phyloP scores from a whole-genome alignment of 2,888 invertebrate species.

The Galerucella nymphaeae region DNA sequence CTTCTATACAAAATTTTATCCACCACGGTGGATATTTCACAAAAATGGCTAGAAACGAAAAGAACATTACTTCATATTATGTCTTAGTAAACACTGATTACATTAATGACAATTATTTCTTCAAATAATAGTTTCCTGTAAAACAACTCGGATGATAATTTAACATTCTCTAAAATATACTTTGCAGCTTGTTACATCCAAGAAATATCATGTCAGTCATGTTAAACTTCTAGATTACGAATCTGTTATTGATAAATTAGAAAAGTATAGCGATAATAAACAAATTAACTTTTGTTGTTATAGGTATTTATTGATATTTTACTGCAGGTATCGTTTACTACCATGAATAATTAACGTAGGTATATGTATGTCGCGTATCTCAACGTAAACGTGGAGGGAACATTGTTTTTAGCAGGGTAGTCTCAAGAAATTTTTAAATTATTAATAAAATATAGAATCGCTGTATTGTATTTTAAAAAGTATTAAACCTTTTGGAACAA shows the following conservation, averaged over 20 bases:
- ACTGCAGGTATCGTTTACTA: conserved; percentile 1
- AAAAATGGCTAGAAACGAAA: not conserved
- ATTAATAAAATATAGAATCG: too few species aligned
- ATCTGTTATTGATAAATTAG: not conserved
- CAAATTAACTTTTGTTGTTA: not conserved
- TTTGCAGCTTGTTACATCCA: too few species aligned
- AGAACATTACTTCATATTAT: too few species aligned
- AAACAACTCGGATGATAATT: too few species aligned
- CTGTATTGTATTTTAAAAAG: too few species aligned
- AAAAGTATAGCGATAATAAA: not conserved
- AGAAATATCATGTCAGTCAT: too few species aligned
- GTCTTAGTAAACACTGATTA: too few species aligned
- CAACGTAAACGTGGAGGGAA: not conserved
- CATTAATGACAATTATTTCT: too few species aligned
- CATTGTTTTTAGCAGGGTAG: conserved; percentile 9
- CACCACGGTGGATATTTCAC: not conserved
- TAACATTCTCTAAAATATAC: too few species aligned
- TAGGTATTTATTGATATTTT: not conserved
- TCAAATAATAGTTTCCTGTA: too few species aligned
- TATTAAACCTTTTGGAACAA: too few species aligned
- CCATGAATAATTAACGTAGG: conserved; percentile 13
- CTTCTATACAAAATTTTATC: not conserved
- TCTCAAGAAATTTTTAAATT: not conserved
- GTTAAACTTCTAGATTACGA: too few species aligned
- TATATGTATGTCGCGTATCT: not conserved